Evolutionary conservation across 2,113 vertebrate genomes (phyloP), one percentile per base, ranked within the genome.

Genomic region (Campylomormyrus numenius): DNA sequence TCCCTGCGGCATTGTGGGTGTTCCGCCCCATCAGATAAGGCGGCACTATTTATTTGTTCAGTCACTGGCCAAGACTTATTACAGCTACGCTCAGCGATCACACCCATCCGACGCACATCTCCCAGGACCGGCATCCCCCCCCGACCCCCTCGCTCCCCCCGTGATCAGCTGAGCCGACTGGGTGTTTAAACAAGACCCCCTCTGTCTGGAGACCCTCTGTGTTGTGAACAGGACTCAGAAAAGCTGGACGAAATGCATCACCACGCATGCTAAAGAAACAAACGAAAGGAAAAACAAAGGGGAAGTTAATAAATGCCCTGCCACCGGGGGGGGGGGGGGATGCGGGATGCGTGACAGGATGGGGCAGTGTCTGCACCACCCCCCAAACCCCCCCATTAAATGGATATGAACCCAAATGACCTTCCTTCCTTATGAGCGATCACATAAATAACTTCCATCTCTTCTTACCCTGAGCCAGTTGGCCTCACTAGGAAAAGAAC

Each of bases 381-480:
- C 31, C 70, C 31, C 31, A 19, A 86, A 4, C 46, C 48, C 84
- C 85, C n/a, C 45, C 19, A 24, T 48, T 85, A 85, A 53, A 56
- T 50, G 85, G 85, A 87, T 31, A 53, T 87, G 85, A 52, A 87
- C 10, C 85, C 85, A 31, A 56, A 52, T 87, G 85, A 56, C 50
- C 50, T 87, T 87, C 85, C 85, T 53, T 52, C 50, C 85, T 53
- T 52, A 87, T 19, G 27, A 56, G 31, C 1, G 27, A 87, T 87
- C 48, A 56, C 31, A 87, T 87, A 56, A 87, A 56, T 56, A 56
- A 42, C 31, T n/a, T 48, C 45, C 21, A 85, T 84, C 39, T 24
- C 8, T 21, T 42, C 31, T 80, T 17, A 45, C 50, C 50, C 31
- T 86, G 46, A 50, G 84, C n/a, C 84, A 49, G 45, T 46, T 50